Evolutionary conservation across 2,113 vertebrate genomes (phyloP).

Genomic region (Entelurus aequoreus): DNA sequence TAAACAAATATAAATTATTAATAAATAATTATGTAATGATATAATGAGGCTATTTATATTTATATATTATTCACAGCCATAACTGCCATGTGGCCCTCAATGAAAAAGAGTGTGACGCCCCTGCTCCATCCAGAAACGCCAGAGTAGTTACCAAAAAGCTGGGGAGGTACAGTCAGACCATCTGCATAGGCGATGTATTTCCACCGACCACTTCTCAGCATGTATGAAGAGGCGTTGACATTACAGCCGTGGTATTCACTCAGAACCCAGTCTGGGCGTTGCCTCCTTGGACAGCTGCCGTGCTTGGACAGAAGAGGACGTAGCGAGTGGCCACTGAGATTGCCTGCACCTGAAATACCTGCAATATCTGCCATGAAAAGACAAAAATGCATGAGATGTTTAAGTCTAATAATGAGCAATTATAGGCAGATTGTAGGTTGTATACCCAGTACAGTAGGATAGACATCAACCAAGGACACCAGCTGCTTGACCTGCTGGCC

Average conservation of each 20-base stretch:
- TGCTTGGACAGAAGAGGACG: conserved; percentile 63
- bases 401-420: background rate
- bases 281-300: background rate
- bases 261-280: conserved; percentile 78
- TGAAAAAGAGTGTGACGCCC: no score
- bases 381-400: background rate
- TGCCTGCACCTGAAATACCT: conserved; percentile 63
- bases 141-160: conserved; percentile 81
- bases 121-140: no score
- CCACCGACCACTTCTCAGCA: conserved; percentile 84
- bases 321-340: conserved; percentile 85
- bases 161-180: conserved; percentile 75
- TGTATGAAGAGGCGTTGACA: conserved; percentile 88
- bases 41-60: no score
- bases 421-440: background rate
- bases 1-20: no score
- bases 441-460: conserved; percentile 89
- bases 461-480: conserved; percentile 94
- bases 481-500: conserved; percentile 68
- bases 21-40: no score
- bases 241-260: conserved; percentile 96
- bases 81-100: no score
- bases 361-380: conserved; percentile 75
- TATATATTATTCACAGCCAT: no score
- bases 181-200: conserved; percentile 88